Percentiles rank a stretch among this genome's conserved stretches.
These are phyloP conservation scores for Dolichallabes microphthalmus DNA, from an alignment of 2,113 vertebrate species.

Conservation along the genomic window DNA sequence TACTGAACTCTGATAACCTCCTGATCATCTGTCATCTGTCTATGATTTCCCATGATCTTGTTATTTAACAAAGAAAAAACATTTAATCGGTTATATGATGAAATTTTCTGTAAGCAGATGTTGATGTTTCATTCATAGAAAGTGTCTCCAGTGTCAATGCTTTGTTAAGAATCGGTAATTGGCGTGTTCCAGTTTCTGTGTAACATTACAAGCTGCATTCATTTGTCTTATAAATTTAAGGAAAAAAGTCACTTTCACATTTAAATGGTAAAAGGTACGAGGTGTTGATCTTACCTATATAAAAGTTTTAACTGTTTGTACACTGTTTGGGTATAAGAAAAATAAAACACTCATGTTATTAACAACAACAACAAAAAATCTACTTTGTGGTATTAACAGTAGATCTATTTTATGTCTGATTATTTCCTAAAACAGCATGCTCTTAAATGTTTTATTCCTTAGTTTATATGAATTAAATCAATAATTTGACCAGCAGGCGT, in stretches of 20 bases:
- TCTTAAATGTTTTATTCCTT: background rate
- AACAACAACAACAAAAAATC: background rate
- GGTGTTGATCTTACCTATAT: background rate
- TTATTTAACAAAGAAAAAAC: too few species aligned
- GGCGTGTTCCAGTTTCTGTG: background rate
- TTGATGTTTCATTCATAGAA: background rate
- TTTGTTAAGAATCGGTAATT: background rate
- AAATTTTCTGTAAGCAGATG: background rate
- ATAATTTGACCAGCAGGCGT: background rate
- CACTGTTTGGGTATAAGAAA: background rate
- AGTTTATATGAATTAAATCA: background rate
- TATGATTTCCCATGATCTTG: too few species aligned
- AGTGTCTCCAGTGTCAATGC: background rate
- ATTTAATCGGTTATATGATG: background rate
- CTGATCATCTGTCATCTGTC: too few species aligned
- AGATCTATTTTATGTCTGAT: background rate
- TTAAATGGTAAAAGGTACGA: background rate
- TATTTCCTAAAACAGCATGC: background rate
- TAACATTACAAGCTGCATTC: background rate
- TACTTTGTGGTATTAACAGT: background rate
- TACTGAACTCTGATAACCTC: too few species aligned
- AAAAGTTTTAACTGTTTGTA: background rate
- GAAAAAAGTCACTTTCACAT: too few species aligned
- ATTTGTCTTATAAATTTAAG: background rate
- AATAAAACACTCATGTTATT: background rate